These are phyloP conservation scores for Grus americana DNA, from an alignment of 2,113 vertebrate genomes.

Conservation along the genomic window DNA sequence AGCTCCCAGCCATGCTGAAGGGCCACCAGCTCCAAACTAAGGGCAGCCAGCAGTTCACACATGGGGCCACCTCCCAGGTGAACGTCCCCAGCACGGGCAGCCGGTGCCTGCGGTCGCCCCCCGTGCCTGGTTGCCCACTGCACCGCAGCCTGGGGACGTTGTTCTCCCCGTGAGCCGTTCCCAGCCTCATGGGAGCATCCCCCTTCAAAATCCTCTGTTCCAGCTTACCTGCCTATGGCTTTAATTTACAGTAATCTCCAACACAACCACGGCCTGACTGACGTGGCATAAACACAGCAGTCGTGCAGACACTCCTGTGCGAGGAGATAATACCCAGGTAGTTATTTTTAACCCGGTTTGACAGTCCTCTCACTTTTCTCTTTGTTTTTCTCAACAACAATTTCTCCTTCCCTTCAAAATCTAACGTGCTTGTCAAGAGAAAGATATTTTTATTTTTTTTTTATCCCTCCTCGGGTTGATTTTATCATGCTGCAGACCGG, in stretches of 20 bases:
- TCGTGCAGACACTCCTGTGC: neutral
- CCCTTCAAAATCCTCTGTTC: neutral
- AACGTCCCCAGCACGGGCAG: neutral
- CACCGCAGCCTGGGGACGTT: rapidly evolving
- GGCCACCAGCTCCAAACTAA: neutral
- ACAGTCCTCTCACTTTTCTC: neutral
- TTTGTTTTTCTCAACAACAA: neutral
- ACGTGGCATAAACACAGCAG: neutral
- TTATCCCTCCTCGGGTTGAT: neutral
- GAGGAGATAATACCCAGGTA: neutral
- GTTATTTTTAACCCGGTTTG: neutral
- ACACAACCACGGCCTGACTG: neutral
- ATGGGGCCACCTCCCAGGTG: neutral
- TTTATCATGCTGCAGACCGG: neutral
- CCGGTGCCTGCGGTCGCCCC: neutral
- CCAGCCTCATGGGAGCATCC: neutral
- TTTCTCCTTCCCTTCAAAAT: neutral
- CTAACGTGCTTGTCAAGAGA: neutral
- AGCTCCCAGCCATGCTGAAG: neutral
- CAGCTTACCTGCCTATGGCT: neutral
- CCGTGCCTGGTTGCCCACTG: neutral
- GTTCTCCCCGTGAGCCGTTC: neutral
- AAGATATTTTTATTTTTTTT: neutral
- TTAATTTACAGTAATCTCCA: neutral
- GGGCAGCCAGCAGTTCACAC: neutral